Conservation (phyloP, 2,113 vertebrate species). For the Lampris incognitus region DNA sequence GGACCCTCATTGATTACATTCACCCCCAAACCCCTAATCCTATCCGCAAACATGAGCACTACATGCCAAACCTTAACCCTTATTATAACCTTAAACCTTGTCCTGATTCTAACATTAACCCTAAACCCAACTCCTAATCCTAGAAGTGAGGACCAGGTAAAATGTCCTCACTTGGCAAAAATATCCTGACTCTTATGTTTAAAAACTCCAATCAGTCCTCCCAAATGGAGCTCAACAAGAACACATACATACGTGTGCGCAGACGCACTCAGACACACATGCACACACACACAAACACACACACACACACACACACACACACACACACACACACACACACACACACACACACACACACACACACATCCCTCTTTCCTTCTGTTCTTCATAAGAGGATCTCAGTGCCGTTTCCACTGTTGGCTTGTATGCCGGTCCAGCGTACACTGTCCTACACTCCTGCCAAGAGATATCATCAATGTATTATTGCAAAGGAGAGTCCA, state of each 20-base stretch:
- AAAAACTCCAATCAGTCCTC: too few species aligned
- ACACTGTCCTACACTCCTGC: conserved; percentile 23
- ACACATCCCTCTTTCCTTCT: neutral
- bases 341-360: conserved; percentile 26
- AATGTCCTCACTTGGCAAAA: too few species aligned
- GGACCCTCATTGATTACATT: too few species aligned
- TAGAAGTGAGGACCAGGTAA: too few species aligned
- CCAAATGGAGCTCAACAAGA: neutral
- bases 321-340: conserved; percentile 26
- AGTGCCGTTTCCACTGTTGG: neutral
- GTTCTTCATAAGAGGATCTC: neutral
- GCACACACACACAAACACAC: conserved; percentile 18
- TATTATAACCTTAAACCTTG: too few species aligned
- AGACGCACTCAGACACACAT: conserved; percentile 17
- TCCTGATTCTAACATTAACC: too few species aligned
- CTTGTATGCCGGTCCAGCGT: conserved; percentile 25
- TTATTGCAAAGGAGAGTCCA: conserved; percentile 51
- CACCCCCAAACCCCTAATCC: too few species aligned
- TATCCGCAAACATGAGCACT: too few species aligned
- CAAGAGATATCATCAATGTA: conserved; percentile 65
- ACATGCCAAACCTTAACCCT: too few species aligned
- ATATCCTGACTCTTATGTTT: too few species aligned
- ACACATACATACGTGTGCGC: neutral
- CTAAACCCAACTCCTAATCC: too few species aligned
- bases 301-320: conserved; percentile 18